phyloP scores from a whole-genome alignment of 2,888 invertebrate genomes.

The Sphaerophoria rueppellii region DNA sequence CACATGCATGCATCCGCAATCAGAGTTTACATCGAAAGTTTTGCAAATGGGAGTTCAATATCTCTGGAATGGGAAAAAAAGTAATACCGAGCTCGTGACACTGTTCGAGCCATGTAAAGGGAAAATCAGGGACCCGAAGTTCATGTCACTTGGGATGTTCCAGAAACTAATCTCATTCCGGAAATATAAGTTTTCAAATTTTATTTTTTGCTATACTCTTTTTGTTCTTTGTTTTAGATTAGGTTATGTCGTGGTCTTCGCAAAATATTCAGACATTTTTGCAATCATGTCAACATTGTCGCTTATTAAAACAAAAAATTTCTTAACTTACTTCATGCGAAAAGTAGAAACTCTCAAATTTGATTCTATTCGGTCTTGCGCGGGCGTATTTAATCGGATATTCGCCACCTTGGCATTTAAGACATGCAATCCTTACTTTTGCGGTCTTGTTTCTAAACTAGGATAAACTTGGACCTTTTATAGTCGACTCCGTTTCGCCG shows the following conservation, averaged over 20 bases:
- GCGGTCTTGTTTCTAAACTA: too few relatives aligned
- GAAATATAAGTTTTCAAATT: conserved; percentile 38
- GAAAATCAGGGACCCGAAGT: conserved; percentile 21
- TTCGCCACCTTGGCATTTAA: too few relatives aligned
- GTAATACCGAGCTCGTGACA: background rate
- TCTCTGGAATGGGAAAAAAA: conserved; percentile 9
- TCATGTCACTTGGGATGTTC: conserved; percentile 36
- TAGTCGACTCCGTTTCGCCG: too few relatives aligned
- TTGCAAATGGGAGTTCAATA: conserved; percentile 44
- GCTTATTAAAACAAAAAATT: conserved; percentile 4
- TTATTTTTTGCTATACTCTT: background rate
- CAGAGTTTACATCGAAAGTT: conserved; percentile 56
- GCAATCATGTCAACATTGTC: conserved; percentile 21
- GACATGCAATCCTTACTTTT: too few relatives aligned
- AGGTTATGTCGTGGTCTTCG: background rate
- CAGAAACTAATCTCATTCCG: conserved; percentile 36
- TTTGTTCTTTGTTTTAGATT: background rate
- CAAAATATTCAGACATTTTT: conserved; percentile 7
- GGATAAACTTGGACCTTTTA: too few relatives aligned
- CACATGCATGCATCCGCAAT: conserved; percentile 60
- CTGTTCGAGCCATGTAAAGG: background rate
- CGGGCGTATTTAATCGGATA: too few relatives aligned
- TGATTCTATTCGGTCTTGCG: too few relatives aligned
- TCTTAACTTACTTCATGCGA: background rate
- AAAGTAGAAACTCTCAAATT: background rate